phyloP scores from a whole-genome alignment of 2,113 vertebrate genomes.

The Nibea albiflora region DNA sequence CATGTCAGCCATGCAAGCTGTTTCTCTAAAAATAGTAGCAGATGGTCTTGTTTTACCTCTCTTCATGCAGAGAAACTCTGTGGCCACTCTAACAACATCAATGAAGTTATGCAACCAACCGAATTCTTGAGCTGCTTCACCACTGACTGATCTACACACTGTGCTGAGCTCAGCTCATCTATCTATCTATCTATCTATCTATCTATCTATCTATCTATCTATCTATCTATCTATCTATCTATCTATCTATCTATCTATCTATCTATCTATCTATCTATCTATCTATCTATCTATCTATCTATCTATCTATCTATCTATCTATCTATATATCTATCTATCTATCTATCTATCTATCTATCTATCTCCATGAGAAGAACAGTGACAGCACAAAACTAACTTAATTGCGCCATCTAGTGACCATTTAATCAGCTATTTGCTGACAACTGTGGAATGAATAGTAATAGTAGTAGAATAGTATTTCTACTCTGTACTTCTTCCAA shows the following conservation, averaged over 20 bases:
- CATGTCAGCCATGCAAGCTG: conserved; percentile 13
- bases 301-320: background rate
- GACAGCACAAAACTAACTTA: background rate
- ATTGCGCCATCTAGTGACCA: background rate
- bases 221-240: no score
- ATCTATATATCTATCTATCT: no score
- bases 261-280: no score
- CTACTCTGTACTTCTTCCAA: background rate
- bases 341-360: no score
- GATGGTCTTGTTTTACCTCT: conserved; percentile 66
- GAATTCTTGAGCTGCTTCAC: conserved; percentile 54
- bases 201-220: no score
- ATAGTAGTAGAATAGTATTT: background rate
- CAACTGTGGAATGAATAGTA: background rate
- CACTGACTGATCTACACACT: conserved; percentile 5
- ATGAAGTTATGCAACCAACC: conserved; percentile 64
- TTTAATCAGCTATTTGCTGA: no score
- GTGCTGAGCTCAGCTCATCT: conserved; percentile 8
- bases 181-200: background rate
- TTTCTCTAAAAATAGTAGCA: conserved; percentile 75
- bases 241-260: no score
- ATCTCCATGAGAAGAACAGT: background rate
- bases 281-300: no score
- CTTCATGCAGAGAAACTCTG: conserved; percentile 51
- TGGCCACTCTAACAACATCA: conserved; percentile 58